Conservation (phyloP, 2,888 invertebrate species). For the Lycophotia porphyrea region DNA sequence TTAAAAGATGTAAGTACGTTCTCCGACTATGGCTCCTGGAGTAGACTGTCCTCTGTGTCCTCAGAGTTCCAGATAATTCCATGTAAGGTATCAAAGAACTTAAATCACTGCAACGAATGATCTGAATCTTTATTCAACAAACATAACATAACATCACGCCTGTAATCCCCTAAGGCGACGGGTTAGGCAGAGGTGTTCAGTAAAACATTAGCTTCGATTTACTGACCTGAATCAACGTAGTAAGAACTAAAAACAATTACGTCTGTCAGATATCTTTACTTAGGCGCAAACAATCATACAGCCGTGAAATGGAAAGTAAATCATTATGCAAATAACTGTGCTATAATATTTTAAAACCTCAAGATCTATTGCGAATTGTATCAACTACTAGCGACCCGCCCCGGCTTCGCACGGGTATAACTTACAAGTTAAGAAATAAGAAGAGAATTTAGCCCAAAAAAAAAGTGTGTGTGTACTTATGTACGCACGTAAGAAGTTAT, state of each 20-base stretch:
- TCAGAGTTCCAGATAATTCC: background rate
- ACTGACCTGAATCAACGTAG: slow-evolving; percentile 32
- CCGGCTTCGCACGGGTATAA: background rate
- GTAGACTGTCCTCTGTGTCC: background rate
- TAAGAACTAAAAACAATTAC: slow-evolving; percentile 19
- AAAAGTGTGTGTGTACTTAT: too few relatives aligned
- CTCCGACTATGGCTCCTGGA: background rate
- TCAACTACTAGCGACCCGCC: slow-evolving; percentile 12
- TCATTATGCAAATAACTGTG: slow-evolving; percentile 66
- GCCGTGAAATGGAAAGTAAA: slow-evolving; percentile 70
- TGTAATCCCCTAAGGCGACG: too few relatives aligned
- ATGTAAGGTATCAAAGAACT: background rate
- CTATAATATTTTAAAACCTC: slow-evolving; percentile 65
- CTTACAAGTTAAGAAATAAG: background rate
- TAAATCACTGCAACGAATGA: background rate
- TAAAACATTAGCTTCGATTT: slow-evolving; percentile 27
- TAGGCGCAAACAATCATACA: slow-evolving; percentile 58
- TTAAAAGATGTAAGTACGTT: background rate
- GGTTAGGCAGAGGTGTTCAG: slow-evolving; percentile 10
- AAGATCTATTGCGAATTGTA: slow-evolving; percentile 60
- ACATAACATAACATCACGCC: too few relatives aligned
- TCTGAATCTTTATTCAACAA: background rate
- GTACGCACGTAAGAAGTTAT: too few relatives aligned
- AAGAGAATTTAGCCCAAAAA: background rate
- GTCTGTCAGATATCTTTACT: slow-evolving; percentile 35